These are phyloP conservation scores for Pelobates fuscus DNA, from an alignment of 2,113 vertebrate species.

Conservation along the genomic window DNA sequence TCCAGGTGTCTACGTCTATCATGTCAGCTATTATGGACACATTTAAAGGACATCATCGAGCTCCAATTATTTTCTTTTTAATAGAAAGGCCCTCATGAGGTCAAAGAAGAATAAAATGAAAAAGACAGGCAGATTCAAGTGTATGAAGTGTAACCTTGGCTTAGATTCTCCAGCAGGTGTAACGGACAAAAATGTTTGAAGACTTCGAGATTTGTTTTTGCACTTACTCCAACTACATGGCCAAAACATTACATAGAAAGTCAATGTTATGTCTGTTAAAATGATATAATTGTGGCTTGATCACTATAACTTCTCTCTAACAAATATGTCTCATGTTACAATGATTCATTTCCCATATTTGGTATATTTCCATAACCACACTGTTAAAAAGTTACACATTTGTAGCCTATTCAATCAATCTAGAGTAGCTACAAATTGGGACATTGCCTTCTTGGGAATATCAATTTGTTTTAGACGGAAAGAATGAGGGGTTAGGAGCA, in stretches of 20 bases:
- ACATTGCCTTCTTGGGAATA: no score
- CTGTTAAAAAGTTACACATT: neutral
- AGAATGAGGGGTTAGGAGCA: no score
- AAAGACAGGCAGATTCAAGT: slow-evolving; percentile 28
- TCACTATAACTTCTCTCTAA: neutral
- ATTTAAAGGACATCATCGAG: slow-evolving; percentile 6
- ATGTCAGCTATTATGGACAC: neutral
- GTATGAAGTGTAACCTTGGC: neutral
- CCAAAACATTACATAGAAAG: neutral
- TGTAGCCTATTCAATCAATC: neutral
- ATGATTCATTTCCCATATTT: neutral
- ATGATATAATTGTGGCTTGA: neutral
- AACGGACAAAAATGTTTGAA: neutral
- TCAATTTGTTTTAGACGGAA: no score
- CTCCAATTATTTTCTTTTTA: slow-evolving; percentile 10
- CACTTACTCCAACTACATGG: neutral
- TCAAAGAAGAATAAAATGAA: neutral
- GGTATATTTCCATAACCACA: neutral
- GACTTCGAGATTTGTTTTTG: neutral
- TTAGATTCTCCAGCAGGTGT: slow-evolving; percentile 26
- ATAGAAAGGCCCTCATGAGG: neutral
- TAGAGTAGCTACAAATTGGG: no score
- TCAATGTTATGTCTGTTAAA: neutral
- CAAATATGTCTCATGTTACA: no score
- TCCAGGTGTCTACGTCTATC: slow-evolving; percentile 20